Evolutionary conservation across 2,113 vertebrate species (phyloP).

Genomic region (Dicaeum eximium): DNA sequence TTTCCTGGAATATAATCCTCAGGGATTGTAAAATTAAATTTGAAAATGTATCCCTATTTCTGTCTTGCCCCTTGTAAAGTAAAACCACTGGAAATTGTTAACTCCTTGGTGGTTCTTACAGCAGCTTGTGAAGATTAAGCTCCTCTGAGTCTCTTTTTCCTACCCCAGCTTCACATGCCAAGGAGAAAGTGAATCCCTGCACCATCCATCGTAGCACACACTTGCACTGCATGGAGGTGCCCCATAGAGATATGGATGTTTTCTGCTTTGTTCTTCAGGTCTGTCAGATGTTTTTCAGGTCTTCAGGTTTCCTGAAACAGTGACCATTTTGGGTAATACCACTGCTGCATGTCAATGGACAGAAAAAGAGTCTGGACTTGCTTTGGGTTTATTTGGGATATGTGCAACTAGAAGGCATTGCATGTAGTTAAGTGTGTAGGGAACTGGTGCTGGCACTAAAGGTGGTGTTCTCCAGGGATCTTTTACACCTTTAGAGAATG

Average conservation of each 20-base stretch:
- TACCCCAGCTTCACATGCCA: not conserved
- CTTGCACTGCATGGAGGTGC: not conserved
- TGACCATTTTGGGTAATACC: not conserved
- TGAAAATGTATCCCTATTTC: not conserved
- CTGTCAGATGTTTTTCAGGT: not conserved
- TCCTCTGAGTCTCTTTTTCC: not conserved
- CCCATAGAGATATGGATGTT: not conserved
- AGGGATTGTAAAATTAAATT: not conserved
- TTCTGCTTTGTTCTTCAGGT: not conserved
- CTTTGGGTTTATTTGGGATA: not conserved
- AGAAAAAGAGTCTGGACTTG: not conserved
- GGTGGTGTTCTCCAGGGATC: not conserved
- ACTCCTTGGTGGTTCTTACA: not conserved
- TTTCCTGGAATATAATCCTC: constrained; percentile 28
- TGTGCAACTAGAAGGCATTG: not conserved
- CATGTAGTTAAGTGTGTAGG: not conserved
- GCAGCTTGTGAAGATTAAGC: not conserved
- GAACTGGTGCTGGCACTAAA: not conserved
- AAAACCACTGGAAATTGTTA: not conserved
- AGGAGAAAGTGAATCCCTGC: not conserved
- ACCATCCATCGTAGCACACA: not conserved
- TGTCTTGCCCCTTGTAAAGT: not conserved
- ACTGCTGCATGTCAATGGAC: not conserved
- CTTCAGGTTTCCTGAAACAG: not conserved
- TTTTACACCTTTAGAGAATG: not conserved